These are phyloP conservation scores for Lithodes maja DNA, from an alignment of 2,888 invertebrate species.

Conservation along the genomic window DNA sequence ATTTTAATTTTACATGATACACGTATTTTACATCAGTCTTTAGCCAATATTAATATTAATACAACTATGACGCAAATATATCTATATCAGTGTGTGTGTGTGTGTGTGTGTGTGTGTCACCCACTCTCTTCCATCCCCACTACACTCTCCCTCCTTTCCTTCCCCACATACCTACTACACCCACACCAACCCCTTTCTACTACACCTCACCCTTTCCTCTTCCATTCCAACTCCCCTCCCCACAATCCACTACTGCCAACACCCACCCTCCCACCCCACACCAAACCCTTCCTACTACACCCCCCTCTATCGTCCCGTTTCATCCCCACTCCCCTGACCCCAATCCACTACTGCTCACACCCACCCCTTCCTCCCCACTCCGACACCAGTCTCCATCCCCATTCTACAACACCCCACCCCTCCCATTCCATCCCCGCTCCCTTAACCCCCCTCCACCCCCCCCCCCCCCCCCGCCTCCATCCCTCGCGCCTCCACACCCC, in stretches of 20 bases:
- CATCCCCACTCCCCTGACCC: not conserved
- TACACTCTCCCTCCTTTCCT: not conserved
- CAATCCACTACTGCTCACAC: not conserved
- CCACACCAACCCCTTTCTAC: not conserved
- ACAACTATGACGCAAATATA: too few relatives aligned
- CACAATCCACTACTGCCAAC: too few relatives aligned
- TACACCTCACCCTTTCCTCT: not conserved
- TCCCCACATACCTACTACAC: not conserved
- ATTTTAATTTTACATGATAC: too few relatives aligned
- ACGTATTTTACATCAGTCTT: too few relatives aligned
- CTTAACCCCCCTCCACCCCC: not conserved
- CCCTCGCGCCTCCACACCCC: not conserved
- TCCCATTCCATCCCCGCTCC: not conserved
- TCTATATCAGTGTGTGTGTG: too few relatives aligned
- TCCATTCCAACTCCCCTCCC: not conserved
- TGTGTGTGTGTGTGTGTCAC: too few relatives aligned
- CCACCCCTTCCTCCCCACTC: not conserved
- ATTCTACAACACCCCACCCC: not conserved
- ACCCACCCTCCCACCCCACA: not conserved
- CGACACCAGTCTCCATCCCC: not conserved
- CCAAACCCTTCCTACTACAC: not conserved
- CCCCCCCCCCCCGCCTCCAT: not conserved
- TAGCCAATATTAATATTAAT: too few relatives aligned
- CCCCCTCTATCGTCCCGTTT: not conserved
- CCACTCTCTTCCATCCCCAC: not conserved